Evolutionary conservation across 2,888 invertebrate species (phyloP).

Genomic region (Penaeus monodon): DNA sequence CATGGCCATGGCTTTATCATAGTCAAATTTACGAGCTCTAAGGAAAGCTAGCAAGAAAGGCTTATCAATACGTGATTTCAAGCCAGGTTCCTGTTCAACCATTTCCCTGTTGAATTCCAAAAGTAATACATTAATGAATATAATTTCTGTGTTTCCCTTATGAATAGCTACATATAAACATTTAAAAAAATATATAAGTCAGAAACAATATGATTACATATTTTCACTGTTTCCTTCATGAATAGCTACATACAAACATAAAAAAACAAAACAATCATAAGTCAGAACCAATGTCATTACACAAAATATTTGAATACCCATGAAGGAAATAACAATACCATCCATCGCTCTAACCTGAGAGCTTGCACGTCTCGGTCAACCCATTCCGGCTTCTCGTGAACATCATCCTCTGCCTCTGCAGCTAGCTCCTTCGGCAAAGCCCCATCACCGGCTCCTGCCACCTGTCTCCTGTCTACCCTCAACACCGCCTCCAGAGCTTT

Average conservation of each 20-base stretch:
- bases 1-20: slow-evolving; percentile 63
- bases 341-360: slow-evolving; percentile 29
- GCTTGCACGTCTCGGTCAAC: slow-evolving; percentile 54
- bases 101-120: slow-evolving; percentile 54
- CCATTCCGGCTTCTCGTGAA: slow-evolving; percentile 63
- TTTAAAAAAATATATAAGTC: neutral
- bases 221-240: too few relatives aligned
- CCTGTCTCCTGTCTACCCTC: slow-evolving; percentile 39
- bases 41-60: slow-evolving; percentile 61
- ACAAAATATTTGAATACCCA: neutral
- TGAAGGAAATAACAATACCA: neutral
- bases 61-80: slow-evolving; percentile 49
- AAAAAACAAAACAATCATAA: neutral
- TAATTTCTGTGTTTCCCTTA: too few relatives aligned
- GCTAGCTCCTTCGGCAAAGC: slow-evolving; percentile 32
- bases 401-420: slow-evolving; percentile 57
- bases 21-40: slow-evolving; percentile 63
- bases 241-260: too few relatives aligned
- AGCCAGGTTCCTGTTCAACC: slow-evolving; percentile 47
- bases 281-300: neutral
- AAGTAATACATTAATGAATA: neutral
- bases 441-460: slow-evolving; percentile 24
- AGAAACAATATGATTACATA: neutral
- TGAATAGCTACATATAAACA: too few relatives aligned
- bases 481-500: slow-evolving; percentile 21